phyloP scores from a whole-genome alignment of 2,888 invertebrate genomes.

The Opisthograptis luteolata region DNA sequence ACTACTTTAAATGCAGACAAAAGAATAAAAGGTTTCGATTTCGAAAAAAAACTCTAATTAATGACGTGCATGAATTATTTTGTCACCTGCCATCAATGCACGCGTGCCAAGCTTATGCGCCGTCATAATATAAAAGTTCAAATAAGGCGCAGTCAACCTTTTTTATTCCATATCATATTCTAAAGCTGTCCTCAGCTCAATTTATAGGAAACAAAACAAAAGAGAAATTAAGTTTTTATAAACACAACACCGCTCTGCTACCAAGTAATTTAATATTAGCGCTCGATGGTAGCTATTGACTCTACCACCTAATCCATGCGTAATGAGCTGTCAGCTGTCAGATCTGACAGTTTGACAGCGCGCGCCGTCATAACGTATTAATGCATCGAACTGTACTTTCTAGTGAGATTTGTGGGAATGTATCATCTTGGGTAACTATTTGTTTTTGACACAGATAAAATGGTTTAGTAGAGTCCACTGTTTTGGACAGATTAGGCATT shows the following conservation, averaged over 20 bases:
- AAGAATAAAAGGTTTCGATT: too few relatives aligned
- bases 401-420: slow-evolving; percentile 25
- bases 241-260: slow-evolving; percentile 9
- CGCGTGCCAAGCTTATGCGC: too few relatives aligned
- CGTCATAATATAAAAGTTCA: too few relatives aligned
- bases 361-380: slow-evolving; percentile 31
- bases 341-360: slow-evolving; percentile 33
- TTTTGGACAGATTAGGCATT: too few relatives aligned
- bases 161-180: too few relatives aligned
- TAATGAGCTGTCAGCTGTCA: slow-evolving; percentile 47
- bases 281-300: slow-evolving; percentile 27
- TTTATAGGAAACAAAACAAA: background rate
- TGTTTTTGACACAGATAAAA: background rate
- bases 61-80: too few relatives aligned
- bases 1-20: too few relatives aligned
- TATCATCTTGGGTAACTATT: background rate
- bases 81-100: too few relatives aligned
- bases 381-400: slow-evolving; percentile 34
- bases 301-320: slow-evolving; percentile 29
- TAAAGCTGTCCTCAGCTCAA: too few relatives aligned
- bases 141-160: too few relatives aligned
- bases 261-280: slow-evolving; percentile 18
- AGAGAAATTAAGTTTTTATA: slow-evolving; percentile 6
- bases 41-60: too few relatives aligned
- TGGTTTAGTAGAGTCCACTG: background rate